These are phyloP conservation scores for Maconellicoccus hirsutus DNA, from an alignment of 1,140 invertebrate genomes.

Conservation along the genomic window DNA sequence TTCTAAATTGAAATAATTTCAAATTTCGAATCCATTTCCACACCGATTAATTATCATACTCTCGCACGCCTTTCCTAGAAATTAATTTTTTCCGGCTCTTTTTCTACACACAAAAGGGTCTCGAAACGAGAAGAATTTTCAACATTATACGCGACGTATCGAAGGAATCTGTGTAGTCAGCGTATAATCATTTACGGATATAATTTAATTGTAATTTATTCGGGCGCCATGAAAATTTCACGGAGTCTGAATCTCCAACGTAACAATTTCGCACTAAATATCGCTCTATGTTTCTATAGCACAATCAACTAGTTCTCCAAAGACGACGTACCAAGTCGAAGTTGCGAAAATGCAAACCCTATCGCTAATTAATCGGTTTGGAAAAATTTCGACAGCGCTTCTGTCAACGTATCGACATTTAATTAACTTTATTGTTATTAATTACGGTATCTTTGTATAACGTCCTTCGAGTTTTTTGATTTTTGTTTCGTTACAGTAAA, in stretches of 20 bases:
- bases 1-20: not conserved
- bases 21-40: not conserved
- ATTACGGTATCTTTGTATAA: not conserved
- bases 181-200: not conserved
- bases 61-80: not conserved
- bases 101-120: not conserved
- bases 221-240: not conserved
- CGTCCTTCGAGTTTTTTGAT: not conserved
- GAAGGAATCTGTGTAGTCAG: too few relatives aligned
- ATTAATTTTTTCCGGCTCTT: not conserved
- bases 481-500: not conserved
- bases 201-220: conserved; percentile 6
- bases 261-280: not conserved
- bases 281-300: not conserved
- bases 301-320: not conserved
- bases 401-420: not conserved
- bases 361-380: not conserved
- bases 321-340: not conserved
- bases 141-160: too few relatives aligned
- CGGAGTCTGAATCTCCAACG: not conserved
- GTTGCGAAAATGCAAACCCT: conserved; percentile 8
- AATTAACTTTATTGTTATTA: conserved; percentile 6
- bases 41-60: not conserved
- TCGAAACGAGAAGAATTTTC: too few relatives aligned
- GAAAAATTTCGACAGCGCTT: not conserved